Conservation (phyloP, 2,797 vertebrate species). For the Varecia variegata region DNA sequence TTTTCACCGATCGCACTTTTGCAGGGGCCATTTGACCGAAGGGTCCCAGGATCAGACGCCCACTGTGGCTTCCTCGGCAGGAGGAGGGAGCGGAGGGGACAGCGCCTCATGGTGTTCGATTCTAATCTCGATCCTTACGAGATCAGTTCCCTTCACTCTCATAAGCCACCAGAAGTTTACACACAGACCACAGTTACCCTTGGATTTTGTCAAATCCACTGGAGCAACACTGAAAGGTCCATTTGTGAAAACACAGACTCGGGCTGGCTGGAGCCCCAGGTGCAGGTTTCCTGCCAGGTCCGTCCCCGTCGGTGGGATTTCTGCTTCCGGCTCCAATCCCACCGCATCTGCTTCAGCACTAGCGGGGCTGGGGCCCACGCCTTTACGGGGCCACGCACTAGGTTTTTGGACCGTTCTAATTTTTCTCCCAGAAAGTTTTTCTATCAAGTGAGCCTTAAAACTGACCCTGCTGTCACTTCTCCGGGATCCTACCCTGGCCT, state of each 20-base stretch:
- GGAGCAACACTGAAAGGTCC: accelerated
- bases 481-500: accelerated
- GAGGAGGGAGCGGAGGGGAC: not conserved
- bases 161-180: not conserved
- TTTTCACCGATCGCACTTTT: accelerated
- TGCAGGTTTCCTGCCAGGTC: accelerated
- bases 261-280: accelerated
- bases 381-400: accelerated
- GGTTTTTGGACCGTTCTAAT: not conserved
- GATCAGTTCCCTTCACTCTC: not conserved
- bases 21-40: accelerated
- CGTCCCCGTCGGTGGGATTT: not conserved
- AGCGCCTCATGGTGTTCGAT: accelerated
- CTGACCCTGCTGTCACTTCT: not conserved
- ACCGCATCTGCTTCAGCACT: accelerated
- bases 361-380: accelerated
- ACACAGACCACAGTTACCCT: accelerated
- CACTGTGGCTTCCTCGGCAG: not conserved
- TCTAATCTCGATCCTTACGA: accelerated
- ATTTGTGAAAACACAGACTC: not conserved
- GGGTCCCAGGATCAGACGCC: not conserved
- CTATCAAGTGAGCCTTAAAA: not conserved
- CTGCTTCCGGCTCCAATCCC: accelerated
- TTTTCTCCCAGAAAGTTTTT: not conserved
- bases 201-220: not conserved